Base-by-base conservation (phyloP, 1,140 invertebrate genomes). In the Drosophila pandora region DNA sequence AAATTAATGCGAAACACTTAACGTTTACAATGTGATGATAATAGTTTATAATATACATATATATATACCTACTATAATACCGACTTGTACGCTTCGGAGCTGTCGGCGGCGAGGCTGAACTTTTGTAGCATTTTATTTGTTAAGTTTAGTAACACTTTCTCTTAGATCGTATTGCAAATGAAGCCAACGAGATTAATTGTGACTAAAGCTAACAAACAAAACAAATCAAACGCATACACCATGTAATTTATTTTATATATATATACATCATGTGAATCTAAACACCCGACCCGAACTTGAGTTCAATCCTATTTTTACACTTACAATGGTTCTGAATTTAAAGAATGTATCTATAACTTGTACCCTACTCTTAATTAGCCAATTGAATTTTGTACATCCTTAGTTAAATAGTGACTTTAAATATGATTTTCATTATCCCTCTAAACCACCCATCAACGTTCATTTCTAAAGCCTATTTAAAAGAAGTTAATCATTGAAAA, bases 21-120 rank as follows among this genome's bases (percentile, higher is more conserved):
- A 87, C 64, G 74, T 87, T 87, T 87, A 76, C 85, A 87, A 87
- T 87, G 82, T 87, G 82, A 87, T 87, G 82, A 87, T 87, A 87
- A 87, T 87, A 87, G 82, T 88, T 87, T 65, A 78, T 85, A 85
- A 85, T 87, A 84, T 70, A 82, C 73, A 73, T 68, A 76, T 69
- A 70, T 37, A 72, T 63, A 73, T 73, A 73, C 56, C 61, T 52
- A 65, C 65, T 60, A 80, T 55, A 68, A 84, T 72, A 85, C 59
- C 81, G 63, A 84, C 67, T 62, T 71, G 76, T 65, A 62, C 76
- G 80, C 80, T 84, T 79, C 70, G 67, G 45, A 71, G 74, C 52
- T 49, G 56, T 80, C 76, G 72, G 70, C 50, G 76, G 76, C 80
- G 80, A 84, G 78, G 82, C 82, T 87, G 82, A 87, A 45, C 64